Base-by-base conservation (phyloP, 2,113 vertebrate species). In the Amphilophus citrinellus region DNA sequence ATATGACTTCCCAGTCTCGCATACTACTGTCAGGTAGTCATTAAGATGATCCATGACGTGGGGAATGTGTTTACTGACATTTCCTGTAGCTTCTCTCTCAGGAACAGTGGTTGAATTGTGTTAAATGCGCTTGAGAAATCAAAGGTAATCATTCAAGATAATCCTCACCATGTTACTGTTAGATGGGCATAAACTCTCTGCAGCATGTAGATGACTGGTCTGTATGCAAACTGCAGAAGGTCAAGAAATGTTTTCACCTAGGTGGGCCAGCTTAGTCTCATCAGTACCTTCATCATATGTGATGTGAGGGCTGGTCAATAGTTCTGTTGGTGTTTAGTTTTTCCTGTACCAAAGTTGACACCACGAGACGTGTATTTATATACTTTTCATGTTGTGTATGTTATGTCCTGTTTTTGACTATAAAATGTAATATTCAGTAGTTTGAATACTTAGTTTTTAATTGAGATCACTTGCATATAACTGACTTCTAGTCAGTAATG, bases 151-250 rank as follows among this genome's bases (percentile, higher is more conserved):
- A 35, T 6, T 35, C 32, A 61, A 35, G 60, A 61, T 61, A 35
- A 18, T 35, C 60, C 32, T 61, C 17, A 61, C 5, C 60, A 30
- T 61, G 32, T 68, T 68, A 47, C 65, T 68, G 39, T 42, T 47
- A 68, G 63, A 68, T 27, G 14, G 63, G 63, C 44, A n/a, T 66
- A 66, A 66, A 68, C 47, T 68, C 42, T 50, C 65, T 68, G 17
- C 42, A 50, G 2, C 65, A 68, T 17, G 42, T 22, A 47, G 15
- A 68, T 7, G 10, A 47, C 14, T 17, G 39, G 24, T 14, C 39
- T 68, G 39, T 39, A 27, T 68, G 3, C 42, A 68, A 17, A 47
- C 39, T 47, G 18, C 14, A 47, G 42, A 47, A 15, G 18, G 22
- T 68, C 65, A 68, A 68, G 42, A 68, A 39, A 68, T 18, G 42